Evolutionary conservation across 2,797 vertebrate genomes (phyloP), one percentile per base, ranked within the genome.

Genomic region (Urophycis tenuis): DNA sequence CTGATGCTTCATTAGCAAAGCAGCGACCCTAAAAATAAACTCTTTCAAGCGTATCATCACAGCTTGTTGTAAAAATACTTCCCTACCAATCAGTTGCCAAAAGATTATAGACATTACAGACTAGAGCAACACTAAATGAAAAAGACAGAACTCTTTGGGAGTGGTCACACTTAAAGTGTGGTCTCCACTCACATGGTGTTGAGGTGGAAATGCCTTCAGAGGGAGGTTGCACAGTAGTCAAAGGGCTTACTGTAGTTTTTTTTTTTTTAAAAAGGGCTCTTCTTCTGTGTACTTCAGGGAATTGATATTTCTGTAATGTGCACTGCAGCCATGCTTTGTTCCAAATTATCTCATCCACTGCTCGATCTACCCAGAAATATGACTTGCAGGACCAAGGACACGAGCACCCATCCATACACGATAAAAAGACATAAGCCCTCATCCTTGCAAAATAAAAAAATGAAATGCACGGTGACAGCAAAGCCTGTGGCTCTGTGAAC

Each of bases 61-160:
- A 80, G 74, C 81, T 82, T 81, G 79, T 77, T 81, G 33, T 73
- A 73, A 71, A 30, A 41, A 75, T 75, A 71, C 74, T 78, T 76
- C 81, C 11, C 14, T 74, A 36, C 86, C 84, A 73, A 78, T 81
- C 77, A 79, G 76, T 34, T 80, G 74, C 78, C 53, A 79, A 85
- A 78, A 79, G 35, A 82, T 84, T 78, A 77, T 77, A 82, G 80
- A 80, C 75, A 7, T 78, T 83, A 17, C 77, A 75, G 39, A 49
- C 72, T 74, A 45, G 70, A 60, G 25, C 53, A 60, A 60, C 12
- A 70, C 72, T 31, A 34, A 22, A 0, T 14, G 3, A 29, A 1
- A 1, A 6, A 15, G 17, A 36, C n/a, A 12, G 45, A 25, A 14
- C 15, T n/a, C 71, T 82, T 73, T 75, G 81, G 81, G 80, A 86